Percentiles rank a stretch among this genome's conserved stretches.
phyloP scores from a whole-genome alignment of 2,113 vertebrate species.

The Circaetus gallicus region DNA sequence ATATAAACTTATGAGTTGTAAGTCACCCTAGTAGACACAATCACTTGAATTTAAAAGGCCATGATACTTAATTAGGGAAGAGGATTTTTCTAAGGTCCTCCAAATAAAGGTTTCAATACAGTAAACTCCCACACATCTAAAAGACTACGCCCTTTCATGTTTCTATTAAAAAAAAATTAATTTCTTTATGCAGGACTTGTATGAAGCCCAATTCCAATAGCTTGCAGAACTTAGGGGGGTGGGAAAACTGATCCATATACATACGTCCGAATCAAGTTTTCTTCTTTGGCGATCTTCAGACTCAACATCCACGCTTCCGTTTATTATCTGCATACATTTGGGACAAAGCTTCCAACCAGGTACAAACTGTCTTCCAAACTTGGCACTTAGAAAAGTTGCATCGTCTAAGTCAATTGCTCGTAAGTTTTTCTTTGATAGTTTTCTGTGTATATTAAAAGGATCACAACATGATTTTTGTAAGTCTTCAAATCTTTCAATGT shows the following conservation, averaged over 20 bases:
- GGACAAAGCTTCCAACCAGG: constrained; percentile 82
- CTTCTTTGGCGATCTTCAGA: constrained; percentile 73
- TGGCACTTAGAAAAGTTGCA: constrained; percentile 75
- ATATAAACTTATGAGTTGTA: not conserved
- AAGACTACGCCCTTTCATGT: not conserved
- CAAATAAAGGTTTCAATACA: not conserved
- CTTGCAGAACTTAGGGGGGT: not conserved
- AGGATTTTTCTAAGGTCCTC: not conserved
- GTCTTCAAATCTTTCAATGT: constrained; percentile 79
- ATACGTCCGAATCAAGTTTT: constrained; percentile 75
- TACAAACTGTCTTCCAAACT: constrained; percentile 78
- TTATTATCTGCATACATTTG: constrained; percentile 79
- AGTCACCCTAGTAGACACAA: not conserved
- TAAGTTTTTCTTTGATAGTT: constrained; percentile 75
- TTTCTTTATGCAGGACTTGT: not conserved
- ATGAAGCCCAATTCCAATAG: not conserved
- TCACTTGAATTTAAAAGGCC: not conserved
- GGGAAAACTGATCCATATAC: constrained; percentile 15
- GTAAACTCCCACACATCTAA: not conserved
- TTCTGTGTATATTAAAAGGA: constrained; percentile 80
- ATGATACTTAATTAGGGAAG: not conserved
- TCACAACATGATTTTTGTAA: constrained; percentile 79
- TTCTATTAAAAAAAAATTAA: not conserved
- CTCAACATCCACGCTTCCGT: constrained; percentile 75
- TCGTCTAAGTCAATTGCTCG: constrained; percentile 77